These are phyloP conservation scores for Yponomeuta evonymella DNA, from an alignment of 2,888 invertebrate species.

Conservation along the genomic window DNA sequence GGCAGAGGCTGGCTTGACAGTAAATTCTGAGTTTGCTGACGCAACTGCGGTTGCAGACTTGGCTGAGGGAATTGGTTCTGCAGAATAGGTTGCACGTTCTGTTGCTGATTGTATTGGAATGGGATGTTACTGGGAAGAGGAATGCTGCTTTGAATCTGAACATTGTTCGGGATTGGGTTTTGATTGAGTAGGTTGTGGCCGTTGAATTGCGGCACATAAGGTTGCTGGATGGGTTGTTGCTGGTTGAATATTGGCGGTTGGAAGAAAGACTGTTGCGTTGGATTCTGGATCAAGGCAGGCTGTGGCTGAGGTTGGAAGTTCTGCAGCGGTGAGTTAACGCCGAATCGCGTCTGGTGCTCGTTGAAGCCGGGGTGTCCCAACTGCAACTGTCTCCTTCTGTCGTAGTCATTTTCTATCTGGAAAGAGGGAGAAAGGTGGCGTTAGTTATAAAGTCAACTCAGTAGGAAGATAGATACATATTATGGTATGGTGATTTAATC, in stretches of 20 bases:
- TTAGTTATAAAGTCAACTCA: conserved; percentile 5
- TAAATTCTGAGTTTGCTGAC: conserved; percentile 28
- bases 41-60: conserved; percentile 30
- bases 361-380: conserved; percentile 59
- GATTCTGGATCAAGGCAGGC: conserved; percentile 40
- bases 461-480: neutral
- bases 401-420: conserved; percentile 71
- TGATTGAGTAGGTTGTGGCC: conserved; percentile 34
- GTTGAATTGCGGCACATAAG: conserved; percentile 62
- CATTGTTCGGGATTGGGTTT: conserved; percentile 44
- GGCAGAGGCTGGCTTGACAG: conserved; percentile 50
- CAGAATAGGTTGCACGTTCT: neutral
- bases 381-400: conserved; percentile 61
- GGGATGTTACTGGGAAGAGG: conserved; percentile 41
- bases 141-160: conserved; percentile 11
- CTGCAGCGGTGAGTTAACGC: conserved; percentile 59
- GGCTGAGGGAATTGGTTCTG: conserved; percentile 32
- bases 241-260: conserved; percentile 50
- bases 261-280: conserved; percentile 37
- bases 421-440: conserved; percentile 34
- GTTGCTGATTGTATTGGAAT: conserved; percentile 6
- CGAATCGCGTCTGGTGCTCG: conserved; percentile 69
- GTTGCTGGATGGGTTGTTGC: conserved; percentile 42
- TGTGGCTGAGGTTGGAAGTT: conserved; percentile 47
- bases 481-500: too few relatives aligned